Base-by-base conservation (phyloP, 2,113 vertebrate genomes). In the Micromys minutus region DNA sequence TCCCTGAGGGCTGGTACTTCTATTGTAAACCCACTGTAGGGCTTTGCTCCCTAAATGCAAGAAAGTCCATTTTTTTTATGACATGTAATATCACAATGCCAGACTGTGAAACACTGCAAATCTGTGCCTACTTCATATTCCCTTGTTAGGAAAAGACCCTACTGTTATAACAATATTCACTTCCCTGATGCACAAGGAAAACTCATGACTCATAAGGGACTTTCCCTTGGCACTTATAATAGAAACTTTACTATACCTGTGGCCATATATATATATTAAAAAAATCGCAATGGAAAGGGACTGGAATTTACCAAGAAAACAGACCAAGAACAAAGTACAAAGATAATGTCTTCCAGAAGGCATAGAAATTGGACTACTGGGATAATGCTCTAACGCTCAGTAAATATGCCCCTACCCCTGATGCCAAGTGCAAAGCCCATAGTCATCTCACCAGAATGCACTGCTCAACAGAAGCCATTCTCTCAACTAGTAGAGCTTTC, bases 11-110 rank as follows among this genome's bases (percentile, higher is more conserved):
- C 72, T 69, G 29, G 47, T 76, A 59, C 42, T 89, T 75, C 87
- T 97, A 63, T 50, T 72, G 29, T 81, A 94, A 97, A 88, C 83
- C 93, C 97, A 77, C 67, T 96, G 61, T 63, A 80, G 31, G 69
- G 88, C 96, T 97, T 94, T 96, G 42, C 2, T 22, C 91, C 26
- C 95, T 91, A 94, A 89, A 94, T 91, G 83, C 34, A 77, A 5
- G 63, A 93, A 97, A 95, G 87, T 81, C 77, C 90, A 59, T 90
- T 96, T 87, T 45, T 61, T 95, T 98, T 96, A 97, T 93, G 94
- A 91, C 65, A n/a, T 47, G 65, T 50, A 85, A 5, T 65, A 67
- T 96, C 61, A 83, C 26, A 22, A 59, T 89, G 19, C 13, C 89
- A 69, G 83, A 76, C 45, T 2, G 0, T 93, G n/a, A 45, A 91